Evolutionary conservation across 2,888 invertebrate species (phyloP).

Genomic region (Spilosoma lubricipeda): DNA sequence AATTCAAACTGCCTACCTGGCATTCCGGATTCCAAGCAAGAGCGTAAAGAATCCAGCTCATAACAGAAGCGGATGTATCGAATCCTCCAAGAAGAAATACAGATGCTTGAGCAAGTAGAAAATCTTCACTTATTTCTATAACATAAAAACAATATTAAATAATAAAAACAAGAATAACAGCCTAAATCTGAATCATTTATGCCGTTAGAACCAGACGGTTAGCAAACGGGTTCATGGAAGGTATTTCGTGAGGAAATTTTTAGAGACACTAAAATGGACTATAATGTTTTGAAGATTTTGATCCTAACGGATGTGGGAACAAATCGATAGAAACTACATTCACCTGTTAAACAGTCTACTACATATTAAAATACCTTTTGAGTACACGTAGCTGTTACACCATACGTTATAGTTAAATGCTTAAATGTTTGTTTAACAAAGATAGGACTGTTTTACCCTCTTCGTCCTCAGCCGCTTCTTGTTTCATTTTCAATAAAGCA

Average conservation of each 20-base stretch:
- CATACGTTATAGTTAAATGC: too few relatives aligned
- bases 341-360: too few relatives aligned
- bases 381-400: background rate
- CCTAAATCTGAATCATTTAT: too few relatives aligned
- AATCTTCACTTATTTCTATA: constrained; percentile 57
- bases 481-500: background rate
- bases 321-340: too few relatives aligned
- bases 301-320: background rate
- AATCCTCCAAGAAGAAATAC: constrained; percentile 65
- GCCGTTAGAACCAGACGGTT: background rate
- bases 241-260: too few relatives aligned
- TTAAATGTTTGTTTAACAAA: too few relatives aligned
- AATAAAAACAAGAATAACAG: background rate
- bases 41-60: constrained; percentile 56
- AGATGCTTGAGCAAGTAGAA: constrained; percentile 63
- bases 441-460: background rate
- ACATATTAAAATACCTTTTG: too few relatives aligned
- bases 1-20: background rate
- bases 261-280: background rate
- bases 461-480: background rate
- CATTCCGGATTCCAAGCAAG: constrained; percentile 46
- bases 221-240: too few relatives aligned
- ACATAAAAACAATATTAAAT: background rate
- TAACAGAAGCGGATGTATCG: constrained; percentile 54
- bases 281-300: background rate